These are phyloP conservation scores for Tragulus kanchil DNA, from an alignment of 2,113 vertebrate species.

Conservation along the genomic window DNA sequence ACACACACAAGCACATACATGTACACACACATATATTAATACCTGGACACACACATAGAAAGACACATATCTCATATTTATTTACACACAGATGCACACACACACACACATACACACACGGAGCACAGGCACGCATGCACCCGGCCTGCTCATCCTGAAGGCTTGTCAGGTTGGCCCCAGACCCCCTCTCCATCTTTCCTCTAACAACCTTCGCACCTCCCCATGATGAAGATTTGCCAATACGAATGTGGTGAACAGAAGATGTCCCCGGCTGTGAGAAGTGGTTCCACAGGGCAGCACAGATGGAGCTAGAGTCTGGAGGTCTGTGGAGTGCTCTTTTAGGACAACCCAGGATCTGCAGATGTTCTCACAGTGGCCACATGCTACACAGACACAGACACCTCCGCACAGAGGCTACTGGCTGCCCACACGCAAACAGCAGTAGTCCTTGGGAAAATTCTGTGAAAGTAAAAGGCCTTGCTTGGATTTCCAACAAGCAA, in stretches of 20 bases:
- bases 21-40: rapidly evolving
- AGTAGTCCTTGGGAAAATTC: not conserved
- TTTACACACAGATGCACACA: not conserved
- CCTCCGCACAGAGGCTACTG: not conserved
- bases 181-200: not conserved
- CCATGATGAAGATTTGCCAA: not conserved
- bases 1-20: rapidly evolving
- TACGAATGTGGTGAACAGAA: not conserved
- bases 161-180: not conserved
- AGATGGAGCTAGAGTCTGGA: not conserved
- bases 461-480: not conserved
- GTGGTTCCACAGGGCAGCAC: not conserved
- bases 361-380: not conserved
- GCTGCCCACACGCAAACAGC: not conserved
- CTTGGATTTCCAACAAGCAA: not conserved
- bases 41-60: rapidly evolving
- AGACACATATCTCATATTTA: not conserved
- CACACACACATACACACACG: rapidly evolving
- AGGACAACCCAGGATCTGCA: not conserved
- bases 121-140: not conserved
- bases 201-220: not conserved
- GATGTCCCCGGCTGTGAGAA: not conserved
- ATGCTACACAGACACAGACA: not conserved
- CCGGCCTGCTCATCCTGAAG: not conserved
- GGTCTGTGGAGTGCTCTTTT: not conserved